Evolutionary conservation across 92 coral and sea anemone genomes (phyloP), one percentile per base, ranked within the genome.

Genomic region (Nematostella vectensis): DNA sequence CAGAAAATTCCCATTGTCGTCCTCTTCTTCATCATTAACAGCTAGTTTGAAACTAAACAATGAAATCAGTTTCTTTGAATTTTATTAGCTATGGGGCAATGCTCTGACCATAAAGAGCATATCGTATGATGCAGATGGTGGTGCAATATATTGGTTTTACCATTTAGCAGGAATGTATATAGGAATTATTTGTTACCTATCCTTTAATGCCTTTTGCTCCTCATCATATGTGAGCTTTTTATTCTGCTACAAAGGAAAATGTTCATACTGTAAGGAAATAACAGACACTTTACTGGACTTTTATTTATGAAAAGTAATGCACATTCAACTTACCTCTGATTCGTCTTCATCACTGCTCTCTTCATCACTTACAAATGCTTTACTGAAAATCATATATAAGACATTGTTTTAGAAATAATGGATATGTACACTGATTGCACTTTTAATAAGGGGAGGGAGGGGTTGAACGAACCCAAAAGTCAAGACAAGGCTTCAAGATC

Each of bases 321-420:
- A n/a, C n/a, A n/a, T 33, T 33, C 15, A 33, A 6, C 15, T 61
- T 22, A 27, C 45, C 56, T 51, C 37, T n/a, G 54, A 29, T 8
- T 23, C 37, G 26, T 36, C 40, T 30, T 77, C 89, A n/a, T 69
- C 87, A 28, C 72, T 75, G 37, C 65, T 61, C 38, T 78, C 85
- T 24, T 84, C 89, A 57, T 85, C 97, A 74, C 81, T 78, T 0
- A 81, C 58, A 68, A 89, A 89, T 37, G 97, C 97, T 65, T 72
- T 43, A 56, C 97, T 89, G 69, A 20, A 62, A 65, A 25, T n/a
- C n/a, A 43, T 3, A 15, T 38, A 47, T 6, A 47, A 50, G 17
- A 31, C 2, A 0, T 28, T 16, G 12, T 4, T 4, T 22, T 26
- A 11, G 50, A 44, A 4, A n/a, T n/a, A n/a, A n/a, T n/a, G n/a